These are phyloP conservation scores for Laticauda laticaudata DNA, from an alignment of 2,113 vertebrate genomes.

Conservation along the genomic window DNA sequence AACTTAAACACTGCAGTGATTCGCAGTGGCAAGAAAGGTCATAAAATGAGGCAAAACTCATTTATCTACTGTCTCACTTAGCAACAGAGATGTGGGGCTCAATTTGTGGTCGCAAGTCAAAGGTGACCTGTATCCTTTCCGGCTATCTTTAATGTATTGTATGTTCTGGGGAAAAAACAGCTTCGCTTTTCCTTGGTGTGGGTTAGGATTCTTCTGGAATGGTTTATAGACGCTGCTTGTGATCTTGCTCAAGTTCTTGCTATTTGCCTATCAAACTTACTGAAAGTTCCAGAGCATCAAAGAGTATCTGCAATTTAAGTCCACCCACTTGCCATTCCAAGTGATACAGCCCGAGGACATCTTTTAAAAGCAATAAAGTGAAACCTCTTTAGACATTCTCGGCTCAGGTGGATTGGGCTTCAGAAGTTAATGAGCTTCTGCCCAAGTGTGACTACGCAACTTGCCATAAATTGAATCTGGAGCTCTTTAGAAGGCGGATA, in stretches of 20 bases:
- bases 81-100: too few relatives aligned
- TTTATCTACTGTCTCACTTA: not conserved
- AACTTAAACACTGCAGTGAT: not conserved
- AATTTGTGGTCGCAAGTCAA: too few relatives aligned
- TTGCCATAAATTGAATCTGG: not conserved
- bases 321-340: not conserved
- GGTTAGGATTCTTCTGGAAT: not conserved
- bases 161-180: accelerated
- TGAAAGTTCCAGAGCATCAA: not conserved
- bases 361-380: not conserved
- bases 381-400: slow-evolving; percentile 12
- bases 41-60: not conserved
- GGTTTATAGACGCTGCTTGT: not conserved
- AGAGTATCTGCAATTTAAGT: not conserved
- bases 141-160: not conserved
- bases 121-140: not conserved
- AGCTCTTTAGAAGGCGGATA: not conserved
- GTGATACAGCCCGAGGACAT: not conserved
- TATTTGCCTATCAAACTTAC: not conserved
- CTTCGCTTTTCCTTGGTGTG: not conserved
- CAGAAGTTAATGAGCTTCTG: slow-evolving; percentile 7
- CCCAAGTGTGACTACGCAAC: not conserved
- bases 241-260: not conserved
- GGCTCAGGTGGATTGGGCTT: accelerated
- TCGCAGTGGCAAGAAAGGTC: not conserved